Conservation (phyloP, 2,797 vertebrate genomes). For the Phoebastria nigripes region DNA sequence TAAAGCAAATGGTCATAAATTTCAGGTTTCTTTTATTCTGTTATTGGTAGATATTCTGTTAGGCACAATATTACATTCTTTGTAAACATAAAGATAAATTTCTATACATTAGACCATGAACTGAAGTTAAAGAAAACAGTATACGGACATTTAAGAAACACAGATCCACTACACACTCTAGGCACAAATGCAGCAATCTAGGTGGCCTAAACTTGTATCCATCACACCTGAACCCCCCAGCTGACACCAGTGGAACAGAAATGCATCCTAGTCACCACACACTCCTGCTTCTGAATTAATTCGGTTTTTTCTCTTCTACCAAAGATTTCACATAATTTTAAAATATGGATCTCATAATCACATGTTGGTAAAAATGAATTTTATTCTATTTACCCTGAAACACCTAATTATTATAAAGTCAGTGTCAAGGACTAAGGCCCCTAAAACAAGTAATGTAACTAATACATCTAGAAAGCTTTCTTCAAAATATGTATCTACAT, state of each 20-base stretch:
- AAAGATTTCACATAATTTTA: not conserved
- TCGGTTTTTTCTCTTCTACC: not conserved
- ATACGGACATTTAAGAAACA: not conserved
- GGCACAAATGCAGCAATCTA: not conserved
- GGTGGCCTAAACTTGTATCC: not conserved
- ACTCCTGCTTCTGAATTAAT: not conserved
- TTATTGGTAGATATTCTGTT: conserved; percentile 14
- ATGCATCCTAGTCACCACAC: not conserved
- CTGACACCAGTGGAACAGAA: not conserved
- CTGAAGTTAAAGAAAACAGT: not conserved
- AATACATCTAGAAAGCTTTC: not conserved
- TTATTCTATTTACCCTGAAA: conserved; percentile 4
- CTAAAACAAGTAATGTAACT: not conserved
- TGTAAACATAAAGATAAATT: conserved; percentile 42
- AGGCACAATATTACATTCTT: conserved; percentile 54
- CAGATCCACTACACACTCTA: not conserved
- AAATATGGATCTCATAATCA: not conserved
- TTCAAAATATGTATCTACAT: not conserved
- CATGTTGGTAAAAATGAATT: not conserved
- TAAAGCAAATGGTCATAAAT: conserved; percentile 20
- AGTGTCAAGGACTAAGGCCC: not conserved
- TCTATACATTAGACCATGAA: not conserved
- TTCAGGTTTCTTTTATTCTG: conserved; percentile 19
- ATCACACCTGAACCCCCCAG: not conserved
- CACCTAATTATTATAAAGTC: not conserved